These are phyloP conservation scores for Scolopax mira DNA, from an alignment of 2,113 vertebrate genomes.

Conservation along the genomic window DNA sequence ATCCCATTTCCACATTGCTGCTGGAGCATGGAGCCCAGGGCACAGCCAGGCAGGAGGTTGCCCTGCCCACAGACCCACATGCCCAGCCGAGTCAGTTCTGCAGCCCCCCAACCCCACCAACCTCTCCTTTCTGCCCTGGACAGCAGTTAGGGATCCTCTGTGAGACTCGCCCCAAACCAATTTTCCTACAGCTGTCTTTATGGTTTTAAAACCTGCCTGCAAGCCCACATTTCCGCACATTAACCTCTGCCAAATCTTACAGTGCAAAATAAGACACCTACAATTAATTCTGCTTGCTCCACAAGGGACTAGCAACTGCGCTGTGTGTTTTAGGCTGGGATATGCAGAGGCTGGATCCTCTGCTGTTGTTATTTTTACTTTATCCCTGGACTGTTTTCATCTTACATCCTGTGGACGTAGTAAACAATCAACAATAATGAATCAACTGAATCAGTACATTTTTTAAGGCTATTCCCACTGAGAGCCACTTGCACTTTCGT, in stretches of 20 bases:
- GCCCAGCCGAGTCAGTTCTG: neutral
- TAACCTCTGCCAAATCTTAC: neutral
- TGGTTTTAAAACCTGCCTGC: neutral
- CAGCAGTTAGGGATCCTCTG: neutral
- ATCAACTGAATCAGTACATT: constrained; percentile 64
- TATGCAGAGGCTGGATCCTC: neutral
- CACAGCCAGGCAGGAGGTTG: neutral
- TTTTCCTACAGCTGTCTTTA: neutral
- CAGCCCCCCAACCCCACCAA: neutral
- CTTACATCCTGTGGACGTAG: constrained; percentile 53
- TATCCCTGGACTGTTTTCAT: constrained; percentile 34
- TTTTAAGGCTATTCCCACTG: constrained; percentile 64
- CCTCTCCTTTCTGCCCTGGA: neutral
- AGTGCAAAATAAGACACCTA: neutral
- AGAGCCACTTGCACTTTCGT: constrained; percentile 65
- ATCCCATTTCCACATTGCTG: neutral
- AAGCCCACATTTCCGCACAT: neutral
- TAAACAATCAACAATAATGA: constrained; percentile 69
- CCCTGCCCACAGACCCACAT: neutral
- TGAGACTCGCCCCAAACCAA: neutral
- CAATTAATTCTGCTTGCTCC: neutral
- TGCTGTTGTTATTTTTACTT: constrained; percentile 38
- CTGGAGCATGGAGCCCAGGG: neutral
- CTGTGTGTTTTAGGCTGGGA: neutral
- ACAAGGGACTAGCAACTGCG: neutral